Conservation (phyloP, 2,113 vertebrate genomes). For the Edolisoma coerulescens region DNA sequence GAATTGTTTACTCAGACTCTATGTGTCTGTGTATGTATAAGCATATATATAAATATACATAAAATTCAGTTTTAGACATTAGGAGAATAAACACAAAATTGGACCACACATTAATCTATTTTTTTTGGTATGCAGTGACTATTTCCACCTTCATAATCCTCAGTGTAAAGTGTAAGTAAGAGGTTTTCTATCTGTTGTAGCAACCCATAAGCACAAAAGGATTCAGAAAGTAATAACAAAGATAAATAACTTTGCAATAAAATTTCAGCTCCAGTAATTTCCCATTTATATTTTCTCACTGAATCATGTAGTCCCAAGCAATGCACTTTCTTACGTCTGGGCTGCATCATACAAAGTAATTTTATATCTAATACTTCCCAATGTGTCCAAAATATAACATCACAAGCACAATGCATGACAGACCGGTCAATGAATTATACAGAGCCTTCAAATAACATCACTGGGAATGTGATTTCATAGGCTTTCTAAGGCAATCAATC, state of each 20-base stretch:
- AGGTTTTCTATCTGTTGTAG: background rate
- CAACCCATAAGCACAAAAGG: conserved; percentile 58
- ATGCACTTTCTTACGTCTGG: background rate
- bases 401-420: background rate
- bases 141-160: conserved; percentile 10
- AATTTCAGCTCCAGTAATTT: conserved; percentile 76
- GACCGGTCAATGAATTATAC: background rate
- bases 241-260: conserved; percentile 74
- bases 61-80: background rate
- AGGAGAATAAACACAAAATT: background rate
- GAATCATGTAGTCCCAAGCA: conserved; percentile 59
- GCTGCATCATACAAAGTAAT: conserved; percentile 42
- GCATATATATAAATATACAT: background rate
- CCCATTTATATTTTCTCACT: conserved; percentile 73
- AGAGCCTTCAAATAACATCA: background rate
- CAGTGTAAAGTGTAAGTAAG: conserved; percentile 47
- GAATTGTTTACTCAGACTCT: background rate
- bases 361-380: conserved; percentile 50
- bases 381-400: background rate
- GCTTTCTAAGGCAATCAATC: conserved; percentile 2
- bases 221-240: conserved; percentile 69
- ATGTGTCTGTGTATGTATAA: background rate
- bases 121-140: background rate
- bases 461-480: background rate
- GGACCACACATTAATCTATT: background rate